Base-by-base conservation (phyloP, 1,140 invertebrate genomes). In the Neoseiulus cucumeris region DNA sequence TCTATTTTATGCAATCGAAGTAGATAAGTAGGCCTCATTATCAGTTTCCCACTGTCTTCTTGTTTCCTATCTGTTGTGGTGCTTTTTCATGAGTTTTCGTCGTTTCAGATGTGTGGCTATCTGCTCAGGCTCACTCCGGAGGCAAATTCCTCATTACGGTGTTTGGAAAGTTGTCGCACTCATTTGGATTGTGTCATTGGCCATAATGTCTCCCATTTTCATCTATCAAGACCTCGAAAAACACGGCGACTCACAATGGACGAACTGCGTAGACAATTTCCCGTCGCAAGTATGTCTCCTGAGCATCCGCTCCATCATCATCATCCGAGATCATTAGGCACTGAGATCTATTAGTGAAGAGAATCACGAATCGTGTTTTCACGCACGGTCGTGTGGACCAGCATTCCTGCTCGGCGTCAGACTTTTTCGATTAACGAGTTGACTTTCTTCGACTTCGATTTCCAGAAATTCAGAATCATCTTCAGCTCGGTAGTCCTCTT, bases 191-290 rank as follows among this genome's bases (percentile, higher is more conserved):
- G 44, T 39, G 42, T 42, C 41, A 1, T 30, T 66, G 28, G 22
- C 64, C 25, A 42, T 67, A 42, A 67, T 64, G 64, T 41, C 22
- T 12, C 22, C 33, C 39, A 67, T 67, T 20, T 12, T 64, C 30
- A 45, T 47, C 12, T 59, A 59, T 25, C 51, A 59, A 14, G 22
- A 9, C 22, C 22, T 59, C 12, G 25, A 17, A 25, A 25, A 14
- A 29, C 22, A 59, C 25, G 25, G 33, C 2, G 9, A 33, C 22
- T 29, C 51, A 14, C 14, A 17, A 20, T 59, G 17, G 51, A 59
- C 25, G 14, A 59, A 25, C 51, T 59, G 51, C 51, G 25, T 59
- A 6, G 51, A 59, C 51, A 33, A 17, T 17, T 59, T 59, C 22
- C 51, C 22, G 1, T 59, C 51, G 14, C 1, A 59, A 33, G 51